phyloP scores from a whole-genome alignment of 2,888 invertebrate species.

The Cremastobaeus sp. region DNA sequence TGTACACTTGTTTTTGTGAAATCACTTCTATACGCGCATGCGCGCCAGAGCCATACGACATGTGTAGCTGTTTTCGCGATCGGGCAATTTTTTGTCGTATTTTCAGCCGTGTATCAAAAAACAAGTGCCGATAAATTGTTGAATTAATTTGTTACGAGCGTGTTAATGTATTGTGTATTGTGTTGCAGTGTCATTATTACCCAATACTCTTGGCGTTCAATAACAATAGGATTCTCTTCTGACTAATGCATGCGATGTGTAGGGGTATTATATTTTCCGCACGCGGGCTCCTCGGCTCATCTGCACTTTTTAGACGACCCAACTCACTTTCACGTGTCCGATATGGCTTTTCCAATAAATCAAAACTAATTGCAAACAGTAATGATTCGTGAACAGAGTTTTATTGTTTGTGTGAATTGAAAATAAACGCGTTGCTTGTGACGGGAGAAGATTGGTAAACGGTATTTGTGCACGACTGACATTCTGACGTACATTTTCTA shows the following conservation, averaged over 20 bases:
- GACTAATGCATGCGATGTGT: slow-evolving; percentile 50
- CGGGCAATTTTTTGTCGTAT: slow-evolving; percentile 11
- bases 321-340: slow-evolving; percentile 30
- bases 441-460: slow-evolving; percentile 18
- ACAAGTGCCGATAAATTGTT: slow-evolving; percentile 64
- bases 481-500: slow-evolving; percentile 17
- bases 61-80: too few relatives aligned
- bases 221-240: slow-evolving; percentile 66
- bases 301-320: slow-evolving; percentile 35
- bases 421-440: slow-evolving; percentile 27
- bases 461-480: slow-evolving; percentile 28
- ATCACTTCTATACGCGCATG: too few relatives aligned
- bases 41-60: too few relatives aligned
- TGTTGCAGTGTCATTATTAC: slow-evolving; percentile 62
- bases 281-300: slow-evolving; percentile 20
- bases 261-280: slow-evolving; percentile 47
- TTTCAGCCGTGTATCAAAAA: slow-evolving; percentile 8
- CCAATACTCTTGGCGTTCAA: slow-evolving; percentile 62
- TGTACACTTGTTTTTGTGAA: slow-evolving; percentile 47
- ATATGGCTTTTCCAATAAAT: slow-evolving; percentile 38
- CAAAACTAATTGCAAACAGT: slow-evolving; percentile 33
- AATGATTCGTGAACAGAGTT: slow-evolving; percentile 13
- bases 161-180: slow-evolving; percentile 63
- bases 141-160: slow-evolving; percentile 69
- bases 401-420: slow-evolving; percentile 21